Conservation (phyloP, 1,140 invertebrate genomes). For the Drosophila lacertosa region DNA sequence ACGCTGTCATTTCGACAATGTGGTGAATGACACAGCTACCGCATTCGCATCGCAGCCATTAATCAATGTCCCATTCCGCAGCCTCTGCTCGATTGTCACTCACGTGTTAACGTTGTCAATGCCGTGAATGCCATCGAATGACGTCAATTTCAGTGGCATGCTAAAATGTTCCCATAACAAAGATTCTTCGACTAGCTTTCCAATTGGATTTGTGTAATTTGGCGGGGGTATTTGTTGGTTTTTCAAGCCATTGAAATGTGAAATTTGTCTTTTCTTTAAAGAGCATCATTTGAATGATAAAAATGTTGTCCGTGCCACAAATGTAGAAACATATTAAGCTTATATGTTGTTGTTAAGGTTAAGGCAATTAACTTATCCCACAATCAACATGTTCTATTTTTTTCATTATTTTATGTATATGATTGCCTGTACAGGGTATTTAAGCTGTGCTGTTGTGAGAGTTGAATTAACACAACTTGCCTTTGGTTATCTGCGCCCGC, state of each 20-base stretch:
- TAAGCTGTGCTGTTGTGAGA: background rate
- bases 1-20: background rate
- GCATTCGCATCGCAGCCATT: background rate
- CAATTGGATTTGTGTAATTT: constrained; percentile 3
- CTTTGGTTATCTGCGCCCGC: constrained; percentile 13
- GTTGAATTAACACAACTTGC: background rate
- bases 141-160: constrained; percentile 9
- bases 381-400: too few relatives aligned
- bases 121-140: background rate
- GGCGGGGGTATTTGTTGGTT: background rate
- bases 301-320: background rate
- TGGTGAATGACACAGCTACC: background rate
- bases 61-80: constrained; percentile 4
- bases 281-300: too few relatives aligned
- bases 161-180: background rate
- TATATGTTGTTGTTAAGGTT: too few relatives aligned
- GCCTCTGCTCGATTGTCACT: constrained; percentile 14
- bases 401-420: background rate
- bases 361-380: too few relatives aligned
- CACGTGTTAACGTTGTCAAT: constrained; percentile 13
- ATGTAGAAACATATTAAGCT: background rate
- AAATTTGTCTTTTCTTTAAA: background rate
- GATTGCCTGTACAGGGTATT: constrained; percentile 3
- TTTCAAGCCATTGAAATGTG: constrained; percentile 10
- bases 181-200: background rate